Evolutionary conservation across 2,888 invertebrate genomes (phyloP), one percentile per base, ranked within the genome.

Genomic region (Mimas tiliae): DNA sequence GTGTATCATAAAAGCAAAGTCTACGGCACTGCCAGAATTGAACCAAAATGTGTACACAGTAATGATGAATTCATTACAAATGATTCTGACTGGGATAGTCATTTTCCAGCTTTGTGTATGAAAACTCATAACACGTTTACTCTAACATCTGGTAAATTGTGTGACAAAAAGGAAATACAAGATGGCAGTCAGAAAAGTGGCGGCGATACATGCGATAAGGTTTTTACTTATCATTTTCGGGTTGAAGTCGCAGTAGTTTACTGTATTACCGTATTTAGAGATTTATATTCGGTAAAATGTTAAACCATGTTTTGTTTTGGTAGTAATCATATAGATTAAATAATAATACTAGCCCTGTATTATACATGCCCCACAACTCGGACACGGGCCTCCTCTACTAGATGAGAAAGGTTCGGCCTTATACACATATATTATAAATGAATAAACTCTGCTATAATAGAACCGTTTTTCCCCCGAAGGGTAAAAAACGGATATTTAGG

Each of bases 61-160:
- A 89, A 89, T 64, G 88, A 92, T 76, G 90, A 92, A 71, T 85
- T 89, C 67, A 85, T 91, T 64, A 89, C 86, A 70, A 87, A 86
- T 48, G 90, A 91, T 74, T 90, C 89, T 48, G 91, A 93, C 71
- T 93, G 91, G 91, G 92, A 93, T 65, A 87, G 84, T 62, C 89
- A 92, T 74, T 93, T 93, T 74, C 93, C 93, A 50, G 91, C 91
- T 67, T 76, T 93, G 51, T 86, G 88, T 63, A 84, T 83, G 76
- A 92, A 93, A 87, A 86, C 88, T 63, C 91, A 92, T 81, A 93
- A 88, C 73, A 89, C 93, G 55, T 93, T 92, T 69, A 93, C 93
- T 16, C 72, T 93, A 65, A 86, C 86, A 47, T 90, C 90, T 75
- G 84, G 82, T 68, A 90, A 87, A 82, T 80, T 80, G 70, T 87